These are phyloP conservation scores for Eueremaeus valkanovi DNA, from an alignment of 2,888 invertebrate species.

Conservation along the genomic window DNA sequence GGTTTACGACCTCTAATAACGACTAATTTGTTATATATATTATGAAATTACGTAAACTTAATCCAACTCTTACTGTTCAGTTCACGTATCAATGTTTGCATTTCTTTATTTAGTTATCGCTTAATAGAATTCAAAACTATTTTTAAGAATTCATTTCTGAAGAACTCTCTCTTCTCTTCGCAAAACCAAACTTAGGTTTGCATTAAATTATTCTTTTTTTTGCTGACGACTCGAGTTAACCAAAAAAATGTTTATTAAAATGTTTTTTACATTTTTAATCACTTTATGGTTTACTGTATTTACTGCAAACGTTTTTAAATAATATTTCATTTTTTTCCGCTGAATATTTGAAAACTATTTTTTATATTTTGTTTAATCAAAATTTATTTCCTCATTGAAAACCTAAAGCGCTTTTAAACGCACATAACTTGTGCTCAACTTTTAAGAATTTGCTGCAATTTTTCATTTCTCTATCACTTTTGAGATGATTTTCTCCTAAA, in stretches of 20 bases:
- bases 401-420: background rate
- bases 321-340: too few relatives aligned
- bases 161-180: too few relatives aligned
- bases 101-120: background rate
- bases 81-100: conserved; percentile 18
- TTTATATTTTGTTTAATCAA: background rate
- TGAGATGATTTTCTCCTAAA: background rate
- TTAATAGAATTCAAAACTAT: background rate
- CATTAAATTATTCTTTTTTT: too few relatives aligned
- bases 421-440: too few relatives aligned
- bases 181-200: too few relatives aligned
- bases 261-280: too few relatives aligned
- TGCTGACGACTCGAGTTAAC: too few relatives aligned
- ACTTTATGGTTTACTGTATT: too few relatives aligned
- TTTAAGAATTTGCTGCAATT: background rate
- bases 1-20: background rate
- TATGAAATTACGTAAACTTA: background rate
- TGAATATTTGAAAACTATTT: background rate
- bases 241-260: too few relatives aligned
- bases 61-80: background rate
- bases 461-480: background rate
- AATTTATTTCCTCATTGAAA: background rate
- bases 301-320: too few relatives aligned
- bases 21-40: background rate
- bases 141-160: background rate